Evolutionary conservation across 2,888 invertebrate genomes (phyloP), one percentile per base, ranked within the genome.

Genomic region (Erpobdella octoculata): DNA sequence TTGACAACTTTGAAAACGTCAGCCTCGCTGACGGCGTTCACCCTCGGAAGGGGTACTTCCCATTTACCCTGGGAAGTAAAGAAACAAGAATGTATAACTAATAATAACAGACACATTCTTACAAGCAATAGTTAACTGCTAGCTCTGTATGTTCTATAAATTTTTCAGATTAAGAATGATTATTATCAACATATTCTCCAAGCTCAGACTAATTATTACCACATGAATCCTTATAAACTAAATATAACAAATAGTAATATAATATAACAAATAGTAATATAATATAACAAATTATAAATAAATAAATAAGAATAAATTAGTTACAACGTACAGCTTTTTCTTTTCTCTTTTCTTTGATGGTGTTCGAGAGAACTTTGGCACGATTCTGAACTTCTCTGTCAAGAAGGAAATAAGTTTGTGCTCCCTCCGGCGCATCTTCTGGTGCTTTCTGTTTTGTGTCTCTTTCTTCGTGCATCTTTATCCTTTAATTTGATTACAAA

Each of bases 41-140:
- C 97, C 88, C 97, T 97, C 0, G 98, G 98, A 80, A 98, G 90
- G 0, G 98, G 98, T 0, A 98, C 98, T 79, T 97, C 94, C 96
- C 97, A 98, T 87, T 98, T 99, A 0, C 97, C 97, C 85, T 85
- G 76, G 25, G 78, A 77, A 41, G 71, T 72, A 64, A 67, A 21
- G 68, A 66, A 35, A 46, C 28, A 18, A 12, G 37, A 62, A 21
- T 12, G 33, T 25, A 21, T 35, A 62, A 4, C 8, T 1, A 31
- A 1, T 53, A 41, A 41, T 41, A 18, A 41, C 41, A 9, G 18
- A 18, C 46, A 41, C 12, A n/a, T n/a, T n/a, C n/a, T n/a, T n/a
- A n/a, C n/a, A n/a, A n/a, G n/a, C n/a, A n/a, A n/a, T n/a, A n/a
- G n/a, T n/a, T n/a, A n/a, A n/a, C n/a, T n/a, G n/a, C n/a, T n/a